phyloP scores from a whole-genome alignment of 30 jellyfish, hydroid and myxozoan genomes.

The Nemopilema nomurai region DNA sequence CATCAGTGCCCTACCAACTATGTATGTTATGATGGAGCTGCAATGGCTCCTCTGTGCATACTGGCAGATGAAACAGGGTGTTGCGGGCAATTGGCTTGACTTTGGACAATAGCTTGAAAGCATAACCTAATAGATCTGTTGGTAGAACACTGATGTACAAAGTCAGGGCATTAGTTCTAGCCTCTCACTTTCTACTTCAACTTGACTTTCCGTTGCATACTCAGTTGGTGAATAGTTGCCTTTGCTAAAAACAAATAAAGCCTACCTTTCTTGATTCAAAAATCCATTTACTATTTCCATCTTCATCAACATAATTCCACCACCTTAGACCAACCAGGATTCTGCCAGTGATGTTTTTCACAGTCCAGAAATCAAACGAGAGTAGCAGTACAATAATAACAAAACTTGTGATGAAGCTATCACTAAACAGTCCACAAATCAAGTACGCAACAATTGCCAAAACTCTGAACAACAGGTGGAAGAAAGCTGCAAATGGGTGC shows the following conservation, averaged over 20 bases:
- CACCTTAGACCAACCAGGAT: conserved; percentile 93
- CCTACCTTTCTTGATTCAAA: conserved; percentile 89
- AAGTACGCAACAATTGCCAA: conserved; percentile 80
- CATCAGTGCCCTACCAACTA: too few species aligned
- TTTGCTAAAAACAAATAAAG: not conserved
- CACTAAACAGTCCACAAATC: conserved; percentile 73
- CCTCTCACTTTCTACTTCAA: not conserved
- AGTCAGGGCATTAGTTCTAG: not conserved
- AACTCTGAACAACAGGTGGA: conserved; percentile 81
- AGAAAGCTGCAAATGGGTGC: conserved; percentile 92
- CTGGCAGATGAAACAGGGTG: too few species aligned
- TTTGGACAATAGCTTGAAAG: too few species aligned
- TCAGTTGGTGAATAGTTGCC: not conserved
- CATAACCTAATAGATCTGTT: too few species aligned
- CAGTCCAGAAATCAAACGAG: conserved; percentile 97
- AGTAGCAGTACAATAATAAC: conserved; percentile 72
- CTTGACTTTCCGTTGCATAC: too few species aligned
- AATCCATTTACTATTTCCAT: conserved; percentile 95
- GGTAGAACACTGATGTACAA: too few species aligned
- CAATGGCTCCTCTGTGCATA: too few species aligned
- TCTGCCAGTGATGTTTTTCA: conserved; percentile 92
- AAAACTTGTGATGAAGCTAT: conserved; percentile 83
- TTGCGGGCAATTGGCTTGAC: too few species aligned
- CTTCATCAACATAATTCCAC: conserved; percentile 99
- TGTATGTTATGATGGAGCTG: too few species aligned